Conservation (phyloP, 2,888 invertebrate species). For the Folsomia manolachei region DNA sequence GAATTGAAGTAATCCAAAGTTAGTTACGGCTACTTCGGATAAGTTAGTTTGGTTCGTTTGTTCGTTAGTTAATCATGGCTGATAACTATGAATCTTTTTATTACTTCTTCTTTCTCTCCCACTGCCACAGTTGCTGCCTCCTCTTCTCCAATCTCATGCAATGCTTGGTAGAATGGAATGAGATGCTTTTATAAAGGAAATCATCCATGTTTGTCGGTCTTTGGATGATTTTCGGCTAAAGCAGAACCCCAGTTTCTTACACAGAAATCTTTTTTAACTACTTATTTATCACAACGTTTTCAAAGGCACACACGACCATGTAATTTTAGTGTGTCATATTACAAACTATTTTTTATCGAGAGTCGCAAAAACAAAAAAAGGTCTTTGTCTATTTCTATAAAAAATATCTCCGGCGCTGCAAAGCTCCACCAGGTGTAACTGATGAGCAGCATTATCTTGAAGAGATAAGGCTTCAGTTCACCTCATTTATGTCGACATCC, state of each 20-base stretch:
- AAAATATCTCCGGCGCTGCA: too few species aligned
- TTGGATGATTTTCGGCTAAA: not conserved
- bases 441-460: not conserved
- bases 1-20: conserved; percentile 4
- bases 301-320: not conserved
- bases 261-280: not conserved
- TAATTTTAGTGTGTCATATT: not conserved
- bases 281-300: not conserved
- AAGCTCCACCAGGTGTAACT: conserved; percentile 4
- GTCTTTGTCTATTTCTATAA: too few species aligned
- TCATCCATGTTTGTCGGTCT: not conserved
- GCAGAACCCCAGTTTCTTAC: too few species aligned
- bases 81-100: conserved; percentile 8
- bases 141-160: not conserved
- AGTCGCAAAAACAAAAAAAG: too few species aligned
- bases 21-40: not conserved
- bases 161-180: not conserved
- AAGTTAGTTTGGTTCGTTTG: conserved; percentile 8
- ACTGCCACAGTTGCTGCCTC: not conserved
- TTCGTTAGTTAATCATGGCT: conserved; percentile 10
- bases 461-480: not conserved
- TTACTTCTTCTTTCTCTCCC: not conserved
- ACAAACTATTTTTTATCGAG: too few species aligned
- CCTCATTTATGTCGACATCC: too few species aligned
- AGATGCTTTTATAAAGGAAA: not conserved